Evolutionary conservation across 2,797 vertebrate species (phyloP).

Genomic region (Emys orbicularis): DNA sequence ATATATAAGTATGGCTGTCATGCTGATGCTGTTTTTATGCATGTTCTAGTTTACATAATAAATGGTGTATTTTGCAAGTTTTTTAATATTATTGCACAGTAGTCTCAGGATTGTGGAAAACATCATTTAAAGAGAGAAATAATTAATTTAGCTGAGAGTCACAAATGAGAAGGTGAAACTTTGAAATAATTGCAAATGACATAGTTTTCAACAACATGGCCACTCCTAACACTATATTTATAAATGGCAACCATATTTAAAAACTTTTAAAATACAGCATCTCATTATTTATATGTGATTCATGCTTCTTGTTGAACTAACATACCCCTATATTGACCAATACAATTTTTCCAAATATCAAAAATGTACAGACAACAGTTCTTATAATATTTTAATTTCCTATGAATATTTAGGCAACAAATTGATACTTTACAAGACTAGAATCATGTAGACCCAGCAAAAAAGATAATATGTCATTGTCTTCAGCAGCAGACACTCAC

Average conservation of each 20-base stretch:
- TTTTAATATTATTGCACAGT: neutral
- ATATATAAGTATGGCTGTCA: neutral
- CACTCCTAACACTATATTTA: neutral
- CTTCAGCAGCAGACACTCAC: neutral
- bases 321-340: neutral
- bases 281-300: too few relatives aligned
- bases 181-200: neutral
- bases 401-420: neutral
- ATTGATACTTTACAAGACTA: neutral
- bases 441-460: neutral
- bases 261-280: neutral
- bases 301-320: neutral
- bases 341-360: neutral
- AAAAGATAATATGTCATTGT: neutral
- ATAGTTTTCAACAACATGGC: neutral
- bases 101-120: neutral
- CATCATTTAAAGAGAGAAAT: neutral
- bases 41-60: neutral
- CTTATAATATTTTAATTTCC: neutral
- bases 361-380: neutral
- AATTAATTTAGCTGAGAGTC: neutral
- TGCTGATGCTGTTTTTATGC: neutral
- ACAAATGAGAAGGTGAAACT: neutral
- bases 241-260: neutral
- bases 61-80: neutral